Conservation (phyloP, 2,797 vertebrate species). For the Arrhamphus sclerolepis region DNA sequence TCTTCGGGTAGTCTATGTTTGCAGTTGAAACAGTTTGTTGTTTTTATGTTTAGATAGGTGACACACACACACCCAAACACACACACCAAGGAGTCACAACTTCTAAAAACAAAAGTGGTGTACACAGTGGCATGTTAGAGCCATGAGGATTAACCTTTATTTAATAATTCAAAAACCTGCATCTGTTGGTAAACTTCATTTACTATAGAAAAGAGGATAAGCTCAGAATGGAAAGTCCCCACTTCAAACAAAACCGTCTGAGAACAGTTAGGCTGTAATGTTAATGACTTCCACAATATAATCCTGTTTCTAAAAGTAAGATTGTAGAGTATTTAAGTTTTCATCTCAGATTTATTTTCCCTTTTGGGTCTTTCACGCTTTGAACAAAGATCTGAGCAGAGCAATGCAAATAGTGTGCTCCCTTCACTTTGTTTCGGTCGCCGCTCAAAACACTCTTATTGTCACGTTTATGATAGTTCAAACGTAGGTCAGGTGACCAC, state of each 20-base stretch:
- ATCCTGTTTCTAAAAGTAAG: slow-evolving; percentile 59
- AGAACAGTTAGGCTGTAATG: slow-evolving; percentile 52
- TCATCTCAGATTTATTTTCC: slow-evolving; percentile 25
- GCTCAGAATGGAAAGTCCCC: slow-evolving; percentile 58
- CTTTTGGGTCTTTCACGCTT: slow-evolving; percentile 38
- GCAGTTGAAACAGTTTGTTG: slow-evolving; percentile 15
- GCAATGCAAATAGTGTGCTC: background rate
- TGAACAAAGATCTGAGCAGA: slow-evolving; percentile 19
- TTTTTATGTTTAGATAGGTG: slow-evolving; percentile 12
- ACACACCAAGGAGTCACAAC: background rate
- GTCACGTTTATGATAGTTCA: slow-evolving; percentile 41
- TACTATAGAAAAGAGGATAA: slow-evolving; percentile 21
- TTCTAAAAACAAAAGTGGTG: background rate
- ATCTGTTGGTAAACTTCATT: slow-evolving; percentile 12
- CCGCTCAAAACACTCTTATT: slow-evolving; percentile 2
- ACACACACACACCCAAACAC: background rate
- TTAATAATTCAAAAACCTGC: slow-evolving; percentile 2
- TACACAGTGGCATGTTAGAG: background rate
- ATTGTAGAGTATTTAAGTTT: slow-evolving; percentile 17
- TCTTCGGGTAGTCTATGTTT: slow-evolving; percentile 12
- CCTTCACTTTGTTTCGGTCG: background rate
- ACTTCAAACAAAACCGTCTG: slow-evolving; percentile 50
- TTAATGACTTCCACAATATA: slow-evolving; percentile 63
- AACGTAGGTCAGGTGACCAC: slow-evolving; percentile 32
- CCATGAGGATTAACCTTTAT: background rate